These are phyloP conservation scores for Lypha dubia DNA, from an alignment of 2,888 invertebrate species.

Conservation along the genomic window DNA sequence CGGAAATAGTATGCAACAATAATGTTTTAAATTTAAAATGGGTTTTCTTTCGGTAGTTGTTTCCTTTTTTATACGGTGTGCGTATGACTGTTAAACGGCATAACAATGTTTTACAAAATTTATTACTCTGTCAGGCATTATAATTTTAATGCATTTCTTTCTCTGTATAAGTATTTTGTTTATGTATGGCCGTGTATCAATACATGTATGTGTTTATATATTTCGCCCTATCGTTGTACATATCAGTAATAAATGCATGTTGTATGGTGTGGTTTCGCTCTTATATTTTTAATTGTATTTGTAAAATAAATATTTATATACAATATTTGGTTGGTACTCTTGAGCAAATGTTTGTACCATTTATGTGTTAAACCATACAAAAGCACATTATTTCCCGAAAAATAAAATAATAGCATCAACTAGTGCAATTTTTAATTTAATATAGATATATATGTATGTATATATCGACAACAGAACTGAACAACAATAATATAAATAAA, in stretches of 20 bases:
- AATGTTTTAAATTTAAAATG: conserved; percentile 33
- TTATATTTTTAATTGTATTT: conserved; percentile 32
- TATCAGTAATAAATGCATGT: not conserved
- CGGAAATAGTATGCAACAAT: not conserved
- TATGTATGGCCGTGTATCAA: too few species aligned
- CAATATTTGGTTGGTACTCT: conserved; percentile 4
- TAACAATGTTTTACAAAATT: conserved; percentile 60
- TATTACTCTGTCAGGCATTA: conserved; percentile 67
- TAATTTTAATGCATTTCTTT: conserved; percentile 62
- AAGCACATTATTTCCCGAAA: conserved; percentile 25
- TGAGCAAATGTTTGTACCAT: not conserved
- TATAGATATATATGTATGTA: too few species aligned
- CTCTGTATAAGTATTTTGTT: not conserved
- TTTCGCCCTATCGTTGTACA: not conserved
- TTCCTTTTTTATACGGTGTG: conserved; percentile 3
- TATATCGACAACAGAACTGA: conserved; percentile 30
- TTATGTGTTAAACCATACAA: conserved; percentile 36
- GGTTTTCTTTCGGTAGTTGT: conserved; percentile 23
- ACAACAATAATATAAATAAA: conserved; percentile 41
- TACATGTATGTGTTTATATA: too few species aligned
- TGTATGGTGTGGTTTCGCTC: not conserved
- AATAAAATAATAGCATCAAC: not conserved
- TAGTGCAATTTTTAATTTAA: not conserved
- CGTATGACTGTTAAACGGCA: conserved; percentile 30
- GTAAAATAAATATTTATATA: conserved; percentile 2